A percentile compares a stretch with the other conserved stretches of the same genome.
These are phyloP conservation scores for Merodon equestris DNA, from an alignment of 2,888 invertebrate genomes.

Conservation along the genomic window DNA sequence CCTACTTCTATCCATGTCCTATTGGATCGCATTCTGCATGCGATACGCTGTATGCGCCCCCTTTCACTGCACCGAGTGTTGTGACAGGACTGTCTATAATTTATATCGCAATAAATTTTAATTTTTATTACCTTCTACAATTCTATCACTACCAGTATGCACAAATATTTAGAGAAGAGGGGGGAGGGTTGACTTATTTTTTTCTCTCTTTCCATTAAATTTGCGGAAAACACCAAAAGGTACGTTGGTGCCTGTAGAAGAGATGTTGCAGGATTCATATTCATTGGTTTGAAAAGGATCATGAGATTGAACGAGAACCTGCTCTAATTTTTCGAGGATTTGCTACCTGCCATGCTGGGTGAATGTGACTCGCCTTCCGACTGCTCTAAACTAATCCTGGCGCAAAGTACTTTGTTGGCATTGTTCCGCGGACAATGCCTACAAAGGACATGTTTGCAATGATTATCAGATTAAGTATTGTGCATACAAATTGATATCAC, in stretches of 20 bases:
- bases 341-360: constrained; percentile 27
- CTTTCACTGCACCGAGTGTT: constrained; percentile 55
- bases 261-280: constrained; percentile 15
- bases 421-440: constrained; percentile 77
- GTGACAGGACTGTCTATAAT: constrained; percentile 69
- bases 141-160: constrained; percentile 32
- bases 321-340: constrained; percentile 52
- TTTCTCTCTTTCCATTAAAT: constrained; percentile 6
- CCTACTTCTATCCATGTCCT: background rate
- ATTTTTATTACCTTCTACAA: constrained; percentile 60
- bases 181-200: constrained; percentile 43
- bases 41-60: constrained; percentile 34
- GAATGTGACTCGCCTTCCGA: constrained; percentile 59
- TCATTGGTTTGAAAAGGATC: constrained; percentile 6
- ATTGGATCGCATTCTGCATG: constrained; percentile 15
- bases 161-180: constrained; percentile 31
- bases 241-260: too few species aligned
- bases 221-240: constrained; percentile 18
- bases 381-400: constrained; percentile 77
- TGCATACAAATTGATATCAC: constrained; percentile 79
- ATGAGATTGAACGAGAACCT: constrained; percentile 21
- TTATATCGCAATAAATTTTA: constrained; percentile 70
- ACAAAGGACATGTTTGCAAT: constrained; percentile 76
- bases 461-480: constrained; percentile 73
- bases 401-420: constrained; percentile 79